phyloP scores from a whole-genome alignment of 2,113 vertebrate species.

The Coptodon bakossiorum region DNA sequence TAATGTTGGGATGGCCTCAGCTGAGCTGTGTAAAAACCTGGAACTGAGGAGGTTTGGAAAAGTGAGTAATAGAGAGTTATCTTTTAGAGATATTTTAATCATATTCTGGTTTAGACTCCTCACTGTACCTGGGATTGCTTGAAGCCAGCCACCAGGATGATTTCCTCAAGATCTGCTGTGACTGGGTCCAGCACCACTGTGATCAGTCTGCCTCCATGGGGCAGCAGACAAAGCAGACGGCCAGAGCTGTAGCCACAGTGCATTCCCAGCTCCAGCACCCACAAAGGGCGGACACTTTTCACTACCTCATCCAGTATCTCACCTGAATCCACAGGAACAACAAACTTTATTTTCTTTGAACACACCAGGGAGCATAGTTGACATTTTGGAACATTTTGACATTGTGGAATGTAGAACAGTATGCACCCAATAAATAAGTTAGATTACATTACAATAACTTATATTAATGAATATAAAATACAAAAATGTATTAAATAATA shows the following conservation, averaged over 20 bases:
- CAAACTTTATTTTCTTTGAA: not conserved
- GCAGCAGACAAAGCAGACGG: conserved; percentile 55
- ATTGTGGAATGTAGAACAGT: not conserved
- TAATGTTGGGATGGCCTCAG: conserved; percentile 47
- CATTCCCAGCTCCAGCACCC: conserved; percentile 62
- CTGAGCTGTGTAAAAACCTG: conserved; percentile 58
- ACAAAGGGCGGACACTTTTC: not conserved
- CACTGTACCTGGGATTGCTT: conserved; percentile 46
- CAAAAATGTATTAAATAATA: not conserved
- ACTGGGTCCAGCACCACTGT: conserved; percentile 63
- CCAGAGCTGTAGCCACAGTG: conserved; percentile 67
- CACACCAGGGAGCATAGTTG: not conserved
- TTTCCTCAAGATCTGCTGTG: conserved; percentile 58
- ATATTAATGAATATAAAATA: not conserved
- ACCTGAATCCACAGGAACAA: conserved; percentile 7
- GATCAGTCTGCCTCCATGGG: conserved; percentile 48
- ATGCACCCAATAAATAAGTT: not conserved
- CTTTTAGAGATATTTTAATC: not conserved
- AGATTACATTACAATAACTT: not conserved
- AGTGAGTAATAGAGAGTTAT: not conserved
- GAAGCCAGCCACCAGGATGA: conserved; percentile 68
- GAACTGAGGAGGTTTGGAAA: conserved; percentile 46
- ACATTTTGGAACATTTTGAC: not conserved
- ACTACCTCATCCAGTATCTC: conserved; percentile 53
- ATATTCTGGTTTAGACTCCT: not conserved